phyloP scores from a whole-genome alignment of 2,797 vertebrate genomes.

The Phataginus tetradactyla region DNA sequence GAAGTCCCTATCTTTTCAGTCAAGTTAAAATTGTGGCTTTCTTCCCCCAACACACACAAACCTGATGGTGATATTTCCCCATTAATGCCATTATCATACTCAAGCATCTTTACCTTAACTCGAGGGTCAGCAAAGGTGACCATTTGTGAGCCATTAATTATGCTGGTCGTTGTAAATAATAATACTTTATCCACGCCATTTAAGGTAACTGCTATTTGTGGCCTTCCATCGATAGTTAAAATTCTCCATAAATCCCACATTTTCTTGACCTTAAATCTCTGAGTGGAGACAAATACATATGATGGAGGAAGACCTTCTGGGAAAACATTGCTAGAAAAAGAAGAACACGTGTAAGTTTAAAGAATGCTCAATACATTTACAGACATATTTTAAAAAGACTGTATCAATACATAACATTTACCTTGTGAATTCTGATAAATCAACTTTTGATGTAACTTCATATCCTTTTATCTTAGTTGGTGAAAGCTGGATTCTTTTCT shows the following conservation, averaged over 20 bases:
- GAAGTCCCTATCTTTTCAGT: neutral
- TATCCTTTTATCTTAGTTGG: constrained; percentile 92
- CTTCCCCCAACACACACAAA: neutral
- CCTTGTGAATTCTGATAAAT: constrained; percentile 95
- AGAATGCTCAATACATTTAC: constrained; percentile 2
- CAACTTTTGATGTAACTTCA: constrained; percentile 92
- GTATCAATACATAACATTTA: constrained; percentile 74
- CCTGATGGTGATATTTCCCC: neutral
- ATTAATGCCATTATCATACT: neutral
- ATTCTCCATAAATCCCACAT: constrained; percentile 98
- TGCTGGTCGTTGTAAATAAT: constrained; percentile 94
- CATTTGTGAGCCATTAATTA: constrained; percentile 91
- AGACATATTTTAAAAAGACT: neutral
- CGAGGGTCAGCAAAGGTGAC: constrained; percentile 90
- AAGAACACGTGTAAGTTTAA: neutral
- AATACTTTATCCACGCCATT: constrained; percentile 92
- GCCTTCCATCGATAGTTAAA: constrained; percentile 91
- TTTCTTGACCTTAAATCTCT: constrained; percentile 95
- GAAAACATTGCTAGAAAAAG: constrained; percentile 91
- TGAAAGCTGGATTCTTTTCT: constrained; percentile 93
- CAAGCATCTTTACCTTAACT: constrained; percentile 88
- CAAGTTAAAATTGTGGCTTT: neutral
- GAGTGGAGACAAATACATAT: constrained; percentile 97
- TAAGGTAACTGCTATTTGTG: constrained; percentile 96
- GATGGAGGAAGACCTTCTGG: constrained; percentile 98